phyloP scores from a whole-genome alignment of 2,797 vertebrate species.

The Spheniscus humboldti region DNA sequence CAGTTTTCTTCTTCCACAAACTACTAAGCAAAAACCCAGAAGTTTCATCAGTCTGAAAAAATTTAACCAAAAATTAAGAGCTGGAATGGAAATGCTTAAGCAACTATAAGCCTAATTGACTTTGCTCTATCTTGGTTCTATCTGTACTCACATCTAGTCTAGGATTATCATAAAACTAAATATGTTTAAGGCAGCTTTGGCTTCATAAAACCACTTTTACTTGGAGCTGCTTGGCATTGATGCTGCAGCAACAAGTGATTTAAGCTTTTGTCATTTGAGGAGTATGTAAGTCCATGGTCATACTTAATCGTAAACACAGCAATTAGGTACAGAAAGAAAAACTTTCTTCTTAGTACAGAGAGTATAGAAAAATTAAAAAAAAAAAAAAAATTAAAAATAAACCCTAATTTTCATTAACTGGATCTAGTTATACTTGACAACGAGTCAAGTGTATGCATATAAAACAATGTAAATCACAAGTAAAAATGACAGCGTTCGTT shows the following conservation, averaged over 20 bases:
- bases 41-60: background rate
- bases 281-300: background rate
- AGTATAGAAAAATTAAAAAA: background rate
- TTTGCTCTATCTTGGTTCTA: background rate
- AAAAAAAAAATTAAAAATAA: background rate
- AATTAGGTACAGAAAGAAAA: background rate
- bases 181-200: background rate
- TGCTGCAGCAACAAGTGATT: background rate
- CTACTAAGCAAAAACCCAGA: background rate
- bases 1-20: background rate
- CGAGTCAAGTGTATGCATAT: background rate
- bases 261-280: background rate
- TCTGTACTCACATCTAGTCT: background rate
- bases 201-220: background rate
- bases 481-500: background rate
- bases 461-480: background rate
- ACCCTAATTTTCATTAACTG: background rate
- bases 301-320: background rate
- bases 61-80: background rate
- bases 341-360: background rate
- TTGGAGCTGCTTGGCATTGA: background rate
- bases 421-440: background rate
- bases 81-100: background rate
- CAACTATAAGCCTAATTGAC: background rate
- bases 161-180: background rate